Percentiles rank a stretch among this genome's conserved stretches.
phyloP scores from a whole-genome alignment of 1,140 invertebrate genomes.

The Caerostris extrusa region DNA sequence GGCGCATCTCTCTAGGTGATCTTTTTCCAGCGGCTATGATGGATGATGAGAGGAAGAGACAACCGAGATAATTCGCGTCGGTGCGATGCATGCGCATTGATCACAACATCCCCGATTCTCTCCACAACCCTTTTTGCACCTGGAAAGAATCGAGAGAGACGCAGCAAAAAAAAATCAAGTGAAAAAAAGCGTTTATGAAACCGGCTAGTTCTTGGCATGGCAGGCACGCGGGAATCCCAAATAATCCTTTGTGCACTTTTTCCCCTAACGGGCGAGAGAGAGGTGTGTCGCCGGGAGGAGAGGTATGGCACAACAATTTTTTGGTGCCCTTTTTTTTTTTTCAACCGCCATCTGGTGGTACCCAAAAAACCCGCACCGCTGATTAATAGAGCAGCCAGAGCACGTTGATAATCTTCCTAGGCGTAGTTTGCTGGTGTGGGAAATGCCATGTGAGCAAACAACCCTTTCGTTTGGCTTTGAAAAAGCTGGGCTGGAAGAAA shows the following conservation, averaged over 20 bases:
- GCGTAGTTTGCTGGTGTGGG: conserved; percentile 66
- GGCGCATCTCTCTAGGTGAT: background rate
- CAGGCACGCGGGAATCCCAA: conserved; percentile 67
- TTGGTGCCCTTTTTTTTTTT: conserved; percentile 60
- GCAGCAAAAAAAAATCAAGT: background rate
- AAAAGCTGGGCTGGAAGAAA: conserved; percentile 41
- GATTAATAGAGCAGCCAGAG: conserved; percentile 75
- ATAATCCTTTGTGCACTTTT: conserved; percentile 76
- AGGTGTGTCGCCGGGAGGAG: conserved; percentile 61
- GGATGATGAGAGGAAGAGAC: conserved; percentile 53
- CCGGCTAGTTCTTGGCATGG: conserved; percentile 70
- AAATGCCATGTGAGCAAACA: conserved; percentile 76
- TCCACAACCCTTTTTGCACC: background rate
- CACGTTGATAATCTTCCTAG: conserved; percentile 72
- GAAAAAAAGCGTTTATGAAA: conserved; percentile 30
- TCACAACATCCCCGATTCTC: conserved; percentile 39
- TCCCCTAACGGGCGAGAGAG: conserved; percentile 52
- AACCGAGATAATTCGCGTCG: conserved; percentile 54
- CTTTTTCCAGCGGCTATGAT: background rate
- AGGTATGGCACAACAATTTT: conserved; percentile 67
- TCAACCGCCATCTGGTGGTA: conserved; percentile 65
- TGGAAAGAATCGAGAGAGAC: conserved; percentile 24
- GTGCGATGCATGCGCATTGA: background rate
- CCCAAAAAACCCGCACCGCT: conserved; percentile 70
- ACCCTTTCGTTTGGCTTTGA: conserved; percentile 69